Conservation (phyloP, 2,113 vertebrate species). For the Odocoileus hemionus region DNA sequence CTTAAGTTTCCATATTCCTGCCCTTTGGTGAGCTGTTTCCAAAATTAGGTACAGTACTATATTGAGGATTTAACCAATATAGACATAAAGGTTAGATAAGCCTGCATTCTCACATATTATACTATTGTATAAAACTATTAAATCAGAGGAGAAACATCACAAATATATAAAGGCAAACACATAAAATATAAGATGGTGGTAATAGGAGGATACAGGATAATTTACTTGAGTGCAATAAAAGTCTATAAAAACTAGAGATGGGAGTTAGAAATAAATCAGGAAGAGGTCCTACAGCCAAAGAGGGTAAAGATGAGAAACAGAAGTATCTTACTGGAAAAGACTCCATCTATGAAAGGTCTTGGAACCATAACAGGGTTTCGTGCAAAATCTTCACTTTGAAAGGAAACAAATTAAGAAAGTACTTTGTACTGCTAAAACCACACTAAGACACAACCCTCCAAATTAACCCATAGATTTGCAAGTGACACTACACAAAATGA, state of each 20-base stretch:
- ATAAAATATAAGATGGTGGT: neutral
- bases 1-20: neutral
- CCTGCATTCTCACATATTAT: neutral
- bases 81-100: neutral
- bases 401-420: neutral
- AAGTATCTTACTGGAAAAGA: neutral
- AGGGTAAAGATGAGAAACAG: neutral
- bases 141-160: constrained; percentile 6
- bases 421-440: neutral
- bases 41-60: neutral
- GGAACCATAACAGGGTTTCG: neutral
- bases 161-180: neutral
- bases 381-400: constrained; percentile 7
- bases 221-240: neutral
- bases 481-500: constrained; percentile 15
- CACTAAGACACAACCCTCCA: neutral
- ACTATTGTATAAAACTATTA: neutral
- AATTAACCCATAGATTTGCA: neutral
- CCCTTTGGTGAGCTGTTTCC: neutral
- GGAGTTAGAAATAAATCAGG: neutral
- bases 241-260: neutral
- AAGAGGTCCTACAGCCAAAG: neutral
- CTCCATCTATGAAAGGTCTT: neutral
- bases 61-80: neutral
- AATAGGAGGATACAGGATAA: neutral